phyloP scores from a whole-genome alignment of 1,140 invertebrate species.

The Pachypsylla venusta region DNA sequence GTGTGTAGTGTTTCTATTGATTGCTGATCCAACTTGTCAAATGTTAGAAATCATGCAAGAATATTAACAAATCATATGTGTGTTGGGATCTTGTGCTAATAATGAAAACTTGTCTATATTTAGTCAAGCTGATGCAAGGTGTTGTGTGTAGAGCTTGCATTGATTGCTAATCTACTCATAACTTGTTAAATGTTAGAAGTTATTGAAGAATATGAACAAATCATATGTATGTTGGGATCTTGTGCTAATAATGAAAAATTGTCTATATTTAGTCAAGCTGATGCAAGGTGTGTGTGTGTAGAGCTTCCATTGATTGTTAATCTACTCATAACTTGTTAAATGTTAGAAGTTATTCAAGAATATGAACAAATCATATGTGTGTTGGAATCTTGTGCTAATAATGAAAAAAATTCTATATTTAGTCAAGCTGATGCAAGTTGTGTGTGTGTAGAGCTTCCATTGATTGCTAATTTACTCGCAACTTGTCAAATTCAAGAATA shows the following conservation, averaged over 20 bases:
- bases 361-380: too few relatives aligned
- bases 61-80: slow-evolving; percentile 82
- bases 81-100: slow-evolving; percentile 77
- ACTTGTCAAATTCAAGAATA: too few relatives aligned
- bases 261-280: slow-evolving; percentile 82
- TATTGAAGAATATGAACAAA: slow-evolving; percentile 72
- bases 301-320: too few relatives aligned
- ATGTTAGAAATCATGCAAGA: slow-evolving; percentile 96
- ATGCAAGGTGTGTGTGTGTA: too few relatives aligned
- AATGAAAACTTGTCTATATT: slow-evolving; percentile 82
- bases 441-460: too few relatives aligned
- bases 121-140: slow-evolving; percentile 87
- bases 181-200: slow-evolving; percentile 15
- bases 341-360: slow-evolving; percentile 15
- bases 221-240: slow-evolving; percentile 84
- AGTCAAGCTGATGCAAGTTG: slow-evolving; percentile 89
- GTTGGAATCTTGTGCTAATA: slow-evolving; percentile 75
- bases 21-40: slow-evolving; percentile 57
- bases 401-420: slow-evolving; percentile 79
- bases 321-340: too few relatives aligned
- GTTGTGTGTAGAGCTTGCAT: too few relatives aligned
- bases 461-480: too few relatives aligned
- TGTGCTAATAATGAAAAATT: slow-evolving; percentile 77
- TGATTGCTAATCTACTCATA: too few relatives aligned
- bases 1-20: neutral